Evolutionary conservation across 2,113 vertebrate genomes (phyloP), one percentile per base, ranked within the genome.

Genomic region (Mormyrus lacerda): DNA sequence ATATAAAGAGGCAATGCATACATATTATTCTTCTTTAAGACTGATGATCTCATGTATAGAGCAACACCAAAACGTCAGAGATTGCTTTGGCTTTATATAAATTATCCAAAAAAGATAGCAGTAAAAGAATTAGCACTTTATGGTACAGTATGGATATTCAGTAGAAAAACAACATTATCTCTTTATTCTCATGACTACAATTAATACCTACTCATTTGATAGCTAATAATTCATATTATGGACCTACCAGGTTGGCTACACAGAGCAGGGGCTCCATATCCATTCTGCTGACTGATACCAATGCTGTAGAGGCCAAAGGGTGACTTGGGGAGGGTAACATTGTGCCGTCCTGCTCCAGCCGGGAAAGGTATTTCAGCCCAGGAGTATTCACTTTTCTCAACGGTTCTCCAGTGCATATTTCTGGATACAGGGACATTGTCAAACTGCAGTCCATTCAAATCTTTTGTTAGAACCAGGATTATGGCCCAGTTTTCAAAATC

Each of bases 251-350:
- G 61, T 58, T 93, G 86, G 89, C 90, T 21, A 88, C 96, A 96
- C 84, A 93, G 91, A 87, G 93, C 96, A 24, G 90, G 65, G 21
- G 95, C 58, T 35, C 96, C 96, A 1, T 95, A 96, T 11, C 95
- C 95, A 79, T 94, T 93, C 87, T 79, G 87, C 1, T 91, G 4
- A 10, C 86, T 88, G 9, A 92, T 24, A 19, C 96, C 96, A 1
- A 97, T 86, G 90, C 91, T 93, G 89, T 97, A 95, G 61, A 97
- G 85, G 21, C 91, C 95, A 73, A 97, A 96, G 4, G 61, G 85
- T 21, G 86, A 39, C 4, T 88, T 76, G 31, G 91, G 84, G 65
- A 93, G 95, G 53, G 91, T 89, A 4, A 93, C 27, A 1, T 3
- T 89, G 88, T 94, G 93, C 42, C 51, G 83, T 10, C n/a, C 65